Conservation (phyloP, 2,113 vertebrate genomes). For the Xiphias gladius region DNA sequence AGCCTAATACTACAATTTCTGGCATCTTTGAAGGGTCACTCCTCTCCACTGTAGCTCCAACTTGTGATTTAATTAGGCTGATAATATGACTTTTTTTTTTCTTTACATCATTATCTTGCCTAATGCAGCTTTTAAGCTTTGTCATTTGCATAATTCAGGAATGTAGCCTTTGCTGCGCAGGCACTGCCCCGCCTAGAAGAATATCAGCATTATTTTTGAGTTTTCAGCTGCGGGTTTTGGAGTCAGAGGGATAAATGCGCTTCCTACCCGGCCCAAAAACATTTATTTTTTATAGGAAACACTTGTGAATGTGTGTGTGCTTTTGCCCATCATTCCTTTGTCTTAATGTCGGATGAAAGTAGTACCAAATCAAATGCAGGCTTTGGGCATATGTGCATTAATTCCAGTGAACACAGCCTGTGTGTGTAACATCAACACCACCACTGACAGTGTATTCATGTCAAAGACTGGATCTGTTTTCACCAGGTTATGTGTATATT, state of each 20-base stretch:
- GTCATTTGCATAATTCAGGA: constrained; percentile 47
- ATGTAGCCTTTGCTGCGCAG: neutral
- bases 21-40: constrained; percentile 25
- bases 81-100: neutral
- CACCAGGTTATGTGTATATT: constrained; percentile 58
- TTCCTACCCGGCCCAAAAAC: constrained; percentile 16
- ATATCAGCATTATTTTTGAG: constrained; percentile 7
- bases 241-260: neutral
- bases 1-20: neutral
- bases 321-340: neutral
- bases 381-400: neutral
- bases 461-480: constrained; percentile 49
- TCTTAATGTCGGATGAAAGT: constrained; percentile 5
- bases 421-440: constrained; percentile 6
- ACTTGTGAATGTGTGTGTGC: neutral
- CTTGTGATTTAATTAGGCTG: constrained; percentile 36
- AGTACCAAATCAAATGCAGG: constrained; percentile 5
- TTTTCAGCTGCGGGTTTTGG: constrained; percentile 7
- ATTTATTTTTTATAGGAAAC: constrained; percentile 38
- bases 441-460: constrained; percentile 29
- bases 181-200: constrained; percentile 13
- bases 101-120: neutral
- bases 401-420: neutral
- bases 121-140: constrained; percentile 7
- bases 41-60: neutral